These are phyloP conservation scores for Muscicapa adusta DNA, from an alignment of 2,113 vertebrate genomes.

Conservation along the genomic window DNA sequence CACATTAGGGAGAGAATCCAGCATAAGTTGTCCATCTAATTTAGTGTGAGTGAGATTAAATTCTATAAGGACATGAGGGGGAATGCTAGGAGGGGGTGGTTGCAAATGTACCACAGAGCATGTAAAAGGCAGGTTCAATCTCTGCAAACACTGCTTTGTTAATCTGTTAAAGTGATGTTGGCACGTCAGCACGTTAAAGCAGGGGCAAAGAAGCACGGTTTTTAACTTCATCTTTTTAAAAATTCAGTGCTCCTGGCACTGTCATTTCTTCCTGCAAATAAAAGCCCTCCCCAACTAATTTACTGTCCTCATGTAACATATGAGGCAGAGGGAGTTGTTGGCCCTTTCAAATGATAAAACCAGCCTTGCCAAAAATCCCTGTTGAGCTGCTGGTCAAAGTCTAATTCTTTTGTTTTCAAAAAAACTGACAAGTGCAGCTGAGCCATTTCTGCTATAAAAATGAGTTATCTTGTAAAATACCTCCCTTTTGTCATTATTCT, in stretches of 20 bases:
- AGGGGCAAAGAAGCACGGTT: background rate
- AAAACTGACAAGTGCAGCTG: background rate
- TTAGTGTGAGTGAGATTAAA: background rate
- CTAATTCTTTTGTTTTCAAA: constrained; percentile 32
- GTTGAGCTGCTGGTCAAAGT: constrained; percentile 10
- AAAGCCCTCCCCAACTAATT: background rate
- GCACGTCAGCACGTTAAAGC: fast-evolving
- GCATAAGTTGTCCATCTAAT: background rate
- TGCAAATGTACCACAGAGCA: background rate
- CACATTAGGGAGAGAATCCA: background rate
- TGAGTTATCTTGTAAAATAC: constrained; percentile 1
- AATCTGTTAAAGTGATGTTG: background rate
- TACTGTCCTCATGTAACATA: background rate
- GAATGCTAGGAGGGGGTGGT: background rate
- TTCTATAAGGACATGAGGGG: background rate
- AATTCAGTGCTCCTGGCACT: constrained; percentile 30
- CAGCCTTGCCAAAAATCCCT: constrained; percentile 19
- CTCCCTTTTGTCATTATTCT: background rate
- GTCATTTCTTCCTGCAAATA: background rate
- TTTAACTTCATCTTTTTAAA: background rate
- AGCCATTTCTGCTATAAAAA: constrained; percentile 24
- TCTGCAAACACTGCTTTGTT: background rate
- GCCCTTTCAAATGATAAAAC: background rate
- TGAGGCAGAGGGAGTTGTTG: constrained; percentile 1
- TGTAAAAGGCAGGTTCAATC: background rate